Evolutionary conservation across 2,888 invertebrate species (phyloP), one percentile per base, ranked within the genome.

Genomic region (Drosophila recens): DNA sequence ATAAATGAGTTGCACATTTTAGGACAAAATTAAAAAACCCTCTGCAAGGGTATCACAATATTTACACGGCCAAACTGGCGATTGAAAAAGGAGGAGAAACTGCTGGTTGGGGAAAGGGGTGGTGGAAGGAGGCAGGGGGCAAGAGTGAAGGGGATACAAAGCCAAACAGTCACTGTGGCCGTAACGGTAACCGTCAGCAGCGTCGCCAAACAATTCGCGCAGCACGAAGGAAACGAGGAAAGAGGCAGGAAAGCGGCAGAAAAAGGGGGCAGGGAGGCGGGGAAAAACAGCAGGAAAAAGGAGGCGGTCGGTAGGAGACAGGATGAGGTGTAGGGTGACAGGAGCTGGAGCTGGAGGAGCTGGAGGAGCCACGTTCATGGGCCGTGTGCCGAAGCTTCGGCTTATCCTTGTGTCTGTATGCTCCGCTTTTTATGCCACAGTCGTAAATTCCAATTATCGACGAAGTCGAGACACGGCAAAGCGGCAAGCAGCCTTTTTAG

Each of bases 371-470:
- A 59, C 76, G 77, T 77, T 66, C 45, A 66, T 58, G 65, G 73
- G 51, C 79, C 79, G 72, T 75, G 79, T 67, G 30, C 30, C 8
- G 27, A 27, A 5, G 27, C 13, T 59, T 72, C 67, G 64, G 76
- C 72, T 79, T 77, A 74, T 80, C 77, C 82, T 69, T 68, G 69
- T 80, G 74, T 72, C 72, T 70, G 80, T 75, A 40, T 75, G 70
- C 72, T 79, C 72, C 72, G 68, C 69, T 79, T 81, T 86, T 80
- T 88, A 87, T 84, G 86, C 80, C 85, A 84, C 82, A 87, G 89
- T 88, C 86, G 86, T 87, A 88, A 87, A 87, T 88, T 87, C 86
- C 86, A 87, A 87, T 87, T 87, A 87, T 87, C 86, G 86, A 87
- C 89, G 69, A 87, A 79, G 87, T 88, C 82, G 73, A 72, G 73